Evolutionary conservation across 2,113 vertebrate species (phyloP).

Genomic region (Mus musculus): GRCm39 chr17:88958501-88959000

Average conservation of each 20-base stretch:
- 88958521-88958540: neutral
- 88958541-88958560: neutral
- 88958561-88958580: conserved; percentile 15
- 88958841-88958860: neutral
- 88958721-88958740: neutral
- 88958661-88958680: conserved; percentile 38
- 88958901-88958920: neutral
- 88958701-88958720: neutral
- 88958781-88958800: neutral
- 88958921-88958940: neutral
- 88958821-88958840: neutral
- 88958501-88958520: neutral
- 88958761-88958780: neutral
- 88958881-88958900: neutral
- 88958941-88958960: neutral
- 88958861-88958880: neutral
- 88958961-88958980: accelerated
- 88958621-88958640: neutral
- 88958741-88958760: neutral
- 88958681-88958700: conserved; percentile 39
- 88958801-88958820: neutral
- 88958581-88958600: neutral
- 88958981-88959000: neutral
- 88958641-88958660: conserved; percentile 54
- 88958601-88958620: neutral